Conservation (phyloP, 2,888 invertebrate genomes). For the Drosophila pseudotalamancana region DNA sequence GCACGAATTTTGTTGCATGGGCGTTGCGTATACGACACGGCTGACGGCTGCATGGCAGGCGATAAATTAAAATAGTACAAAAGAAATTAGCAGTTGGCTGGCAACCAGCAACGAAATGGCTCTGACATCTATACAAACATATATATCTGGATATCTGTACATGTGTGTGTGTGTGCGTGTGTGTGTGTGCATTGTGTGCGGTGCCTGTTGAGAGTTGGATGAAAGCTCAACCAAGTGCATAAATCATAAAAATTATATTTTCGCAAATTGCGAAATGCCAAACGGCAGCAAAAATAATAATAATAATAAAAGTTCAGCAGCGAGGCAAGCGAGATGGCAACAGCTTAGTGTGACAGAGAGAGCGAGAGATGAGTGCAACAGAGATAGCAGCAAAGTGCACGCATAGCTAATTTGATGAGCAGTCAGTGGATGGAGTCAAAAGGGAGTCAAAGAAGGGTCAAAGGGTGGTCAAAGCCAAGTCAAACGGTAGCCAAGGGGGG, state of each 20-base stretch:
- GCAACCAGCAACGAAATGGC: background rate
- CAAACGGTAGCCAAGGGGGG: no score
- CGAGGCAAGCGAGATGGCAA: background rate
- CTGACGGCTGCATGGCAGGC: slow-evolving; percentile 34
- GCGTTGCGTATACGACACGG: slow-evolving; percentile 48
- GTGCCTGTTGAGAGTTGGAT: slow-evolving; percentile 15
- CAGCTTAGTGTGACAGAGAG: background rate
- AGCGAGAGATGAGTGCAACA: background rate
- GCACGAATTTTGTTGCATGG: background rate
- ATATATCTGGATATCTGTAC: no score
- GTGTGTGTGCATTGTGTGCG: slow-evolving; percentile 3
- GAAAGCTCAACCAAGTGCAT: slow-evolving; percentile 44
- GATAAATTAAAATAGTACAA: slow-evolving; percentile 35
- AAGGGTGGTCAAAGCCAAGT: no score
- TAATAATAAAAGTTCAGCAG: background rate
- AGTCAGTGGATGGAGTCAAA: background rate
- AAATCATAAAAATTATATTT: slow-evolving; percentile 48
- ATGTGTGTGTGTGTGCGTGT: background rate
- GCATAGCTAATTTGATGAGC: slow-evolving; percentile 31
- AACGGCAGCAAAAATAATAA: background rate
- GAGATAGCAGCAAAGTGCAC: background rate
- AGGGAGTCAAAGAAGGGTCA: no score
- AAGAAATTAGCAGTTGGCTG: slow-evolving; percentile 42
- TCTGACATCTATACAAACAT: background rate
- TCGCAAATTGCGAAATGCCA: slow-evolving; percentile 38